These are phyloP conservation scores for Engystomops pustulosus DNA, from an alignment of 2,113 vertebrate species.

Conservation along the genomic window DNA sequence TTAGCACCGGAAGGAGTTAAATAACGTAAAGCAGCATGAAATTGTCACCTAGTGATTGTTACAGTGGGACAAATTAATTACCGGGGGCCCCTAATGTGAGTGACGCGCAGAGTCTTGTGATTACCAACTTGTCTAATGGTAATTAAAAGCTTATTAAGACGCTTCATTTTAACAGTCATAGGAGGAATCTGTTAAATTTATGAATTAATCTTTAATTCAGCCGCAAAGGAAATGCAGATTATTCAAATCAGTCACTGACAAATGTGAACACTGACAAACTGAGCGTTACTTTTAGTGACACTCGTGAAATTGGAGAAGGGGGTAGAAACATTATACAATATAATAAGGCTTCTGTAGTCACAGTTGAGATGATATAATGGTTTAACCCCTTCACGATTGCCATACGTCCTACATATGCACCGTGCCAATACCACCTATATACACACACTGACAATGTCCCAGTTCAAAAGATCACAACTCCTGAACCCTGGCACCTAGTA, in stretches of 20 bases:
- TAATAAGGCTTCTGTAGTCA: too few relatives aligned
- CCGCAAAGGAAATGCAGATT: slow-evolving; percentile 40
- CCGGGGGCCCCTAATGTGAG: background rate
- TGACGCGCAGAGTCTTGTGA: slow-evolving; percentile 21
- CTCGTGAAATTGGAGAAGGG: too few relatives aligned
- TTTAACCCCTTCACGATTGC: too few relatives aligned
- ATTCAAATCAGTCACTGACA: background rate
- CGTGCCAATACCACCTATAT: too few relatives aligned
- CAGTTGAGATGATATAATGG: too few relatives aligned
- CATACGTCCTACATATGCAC: too few relatives aligned
- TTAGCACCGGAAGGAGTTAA: background rate
- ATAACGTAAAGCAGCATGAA: background rate
- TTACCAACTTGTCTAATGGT: slow-evolving; percentile 57
- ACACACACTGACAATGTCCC: too few relatives aligned
- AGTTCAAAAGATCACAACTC: too few relatives aligned
- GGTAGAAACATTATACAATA: background rate
- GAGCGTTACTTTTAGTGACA: background rate
- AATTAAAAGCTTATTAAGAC: slow-evolving; percentile 58
- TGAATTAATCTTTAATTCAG: slow-evolving; percentile 47
- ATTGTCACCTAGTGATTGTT: slow-evolving; percentile 35
- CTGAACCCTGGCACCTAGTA: too few relatives aligned
- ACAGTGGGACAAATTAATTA: slow-evolving; percentile 52
- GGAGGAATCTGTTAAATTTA: slow-evolving; percentile 28
- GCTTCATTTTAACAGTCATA: slow-evolving; percentile 40
- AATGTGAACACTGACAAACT: background rate